Conservation (phyloP, 2,888 invertebrate genomes). For the Drosophila atroscutellata region DNA sequence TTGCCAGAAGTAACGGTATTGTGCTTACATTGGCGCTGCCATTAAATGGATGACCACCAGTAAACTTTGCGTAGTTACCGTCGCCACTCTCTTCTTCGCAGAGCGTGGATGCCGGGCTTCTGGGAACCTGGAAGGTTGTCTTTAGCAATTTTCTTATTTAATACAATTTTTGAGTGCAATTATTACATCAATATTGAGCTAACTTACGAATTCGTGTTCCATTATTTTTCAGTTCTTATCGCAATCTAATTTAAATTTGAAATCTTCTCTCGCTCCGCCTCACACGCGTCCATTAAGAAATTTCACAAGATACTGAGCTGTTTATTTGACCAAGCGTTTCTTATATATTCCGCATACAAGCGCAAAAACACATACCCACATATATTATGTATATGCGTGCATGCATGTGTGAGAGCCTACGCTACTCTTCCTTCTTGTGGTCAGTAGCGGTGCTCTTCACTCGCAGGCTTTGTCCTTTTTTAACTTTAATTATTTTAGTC, state of each 20-base stretch:
- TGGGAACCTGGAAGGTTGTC: slow-evolving; percentile 1
- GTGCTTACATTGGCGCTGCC: not conserved
- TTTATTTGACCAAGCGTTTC: not conserved
- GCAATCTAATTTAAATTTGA: not conserved
- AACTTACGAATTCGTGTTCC: slow-evolving; percentile 30
- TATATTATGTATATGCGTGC: not conserved
- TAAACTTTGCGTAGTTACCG: slow-evolving; percentile 4
- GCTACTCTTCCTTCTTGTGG: not conserved
- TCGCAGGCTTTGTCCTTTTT: not conserved
- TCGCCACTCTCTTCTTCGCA: slow-evolving; percentile 1
- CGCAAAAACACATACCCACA: not conserved
- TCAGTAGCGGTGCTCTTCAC: not conserved
- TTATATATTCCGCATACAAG: slow-evolving; percentile 32
- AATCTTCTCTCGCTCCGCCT: not conserved
- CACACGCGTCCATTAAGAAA: not conserved
- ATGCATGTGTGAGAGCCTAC: not conserved
- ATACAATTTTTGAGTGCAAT: not conserved
- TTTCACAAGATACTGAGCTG: slow-evolving; percentile 32
- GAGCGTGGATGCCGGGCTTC: slow-evolving; percentile 5
- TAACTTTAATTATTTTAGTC: not conserved
- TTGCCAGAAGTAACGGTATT: slow-evolving; percentile 26
- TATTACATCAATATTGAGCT: not conserved
- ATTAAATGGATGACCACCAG: not conserved
- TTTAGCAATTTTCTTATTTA: not conserved
- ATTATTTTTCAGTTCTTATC: slow-evolving; percentile 7